Evolutionary conservation across 2,888 invertebrate species (phyloP), one percentile per base, ranked within the genome.

Genomic region (Protodeltote pygarga): DNA sequence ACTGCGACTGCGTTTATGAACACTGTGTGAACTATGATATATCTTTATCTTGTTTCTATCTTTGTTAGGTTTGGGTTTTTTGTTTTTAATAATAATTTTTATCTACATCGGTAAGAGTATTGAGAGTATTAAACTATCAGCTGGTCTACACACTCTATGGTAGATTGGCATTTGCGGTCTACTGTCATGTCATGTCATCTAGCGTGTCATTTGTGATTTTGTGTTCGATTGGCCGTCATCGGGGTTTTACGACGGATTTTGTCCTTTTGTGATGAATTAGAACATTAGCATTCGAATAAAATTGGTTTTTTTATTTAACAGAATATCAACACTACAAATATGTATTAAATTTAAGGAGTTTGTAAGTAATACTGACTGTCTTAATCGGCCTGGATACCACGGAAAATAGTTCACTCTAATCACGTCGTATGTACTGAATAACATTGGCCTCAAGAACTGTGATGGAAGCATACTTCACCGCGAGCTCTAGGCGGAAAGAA

Each of bases 381-480:
- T 33, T 65, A 55, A 50, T 64, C 64, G 68, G 49, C 66, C 71
- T 58, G 65, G 71, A 75, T 71, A 70, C 45, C 50, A 66, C 64
- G 59, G 65, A 71, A 51, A 65, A 65, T 73, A 71, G 63, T 65
- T 69, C 62, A 71, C 70, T 68, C 49, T 70, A 71, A 71, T 77
- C 74, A 70, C 73, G 71, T 67, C 69, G 66, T 65, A 70, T 65
- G 67, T 52, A 64, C 54, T 66, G 70, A 75, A 77, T 73, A 77
- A 77, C 79, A 81, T 81, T 81, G 75, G 71, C 62, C 77, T 73
- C 73, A 77, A 74, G 73, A 77, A 73, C 73, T 88, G 90, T 90
- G 82, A 91, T 91, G 91, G 91, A 89, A 88, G 79, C 83, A 71
- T 75, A 83, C 76, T 82, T 77, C 71, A 79, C 72, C 68, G 70